Evolutionary conservation across 2,888 invertebrate species (phyloP).

Genomic region (Meta bourneti): DNA sequence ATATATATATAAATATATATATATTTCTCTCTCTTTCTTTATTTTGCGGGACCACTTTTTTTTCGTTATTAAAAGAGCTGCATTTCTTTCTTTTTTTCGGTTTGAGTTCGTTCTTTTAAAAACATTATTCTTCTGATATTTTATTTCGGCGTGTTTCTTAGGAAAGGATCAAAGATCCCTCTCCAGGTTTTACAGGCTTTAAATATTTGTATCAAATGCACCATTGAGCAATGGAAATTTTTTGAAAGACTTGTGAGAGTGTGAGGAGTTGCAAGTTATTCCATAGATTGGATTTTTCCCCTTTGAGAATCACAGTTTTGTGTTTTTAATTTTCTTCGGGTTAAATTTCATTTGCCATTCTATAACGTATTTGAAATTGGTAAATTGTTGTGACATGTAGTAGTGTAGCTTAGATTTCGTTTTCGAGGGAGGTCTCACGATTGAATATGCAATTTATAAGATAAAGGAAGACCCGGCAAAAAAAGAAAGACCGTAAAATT

Average conservation of each 20-base stretch:
- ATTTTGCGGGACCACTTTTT: background rate
- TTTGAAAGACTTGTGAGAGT: background rate
- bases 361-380: no score
- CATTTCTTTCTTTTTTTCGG: constrained; percentile 31
- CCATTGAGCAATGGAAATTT: background rate
- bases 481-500: no score
- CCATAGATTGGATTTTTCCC: background rate
- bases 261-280: background rate
- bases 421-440: no score
- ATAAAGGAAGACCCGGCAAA: no score
- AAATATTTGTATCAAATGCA: constrained; percentile 42
- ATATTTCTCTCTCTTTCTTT: no score
- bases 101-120: constrained; percentile 8
- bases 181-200: constrained; percentile 30
- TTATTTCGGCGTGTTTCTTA: constrained; percentile 12
- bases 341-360: no score
- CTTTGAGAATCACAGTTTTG: background rate
- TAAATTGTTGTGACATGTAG: no score
- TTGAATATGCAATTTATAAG: no score
- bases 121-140: constrained; percentile 42
- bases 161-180: constrained; percentile 40
- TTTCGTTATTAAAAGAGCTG: constrained; percentile 22
- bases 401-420: no score
- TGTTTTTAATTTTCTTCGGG: no score
- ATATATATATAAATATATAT: no score